Evolutionary conservation across 2,888 invertebrate genomes (phyloP).

Genomic region (Melanostoma scalare): DNA sequence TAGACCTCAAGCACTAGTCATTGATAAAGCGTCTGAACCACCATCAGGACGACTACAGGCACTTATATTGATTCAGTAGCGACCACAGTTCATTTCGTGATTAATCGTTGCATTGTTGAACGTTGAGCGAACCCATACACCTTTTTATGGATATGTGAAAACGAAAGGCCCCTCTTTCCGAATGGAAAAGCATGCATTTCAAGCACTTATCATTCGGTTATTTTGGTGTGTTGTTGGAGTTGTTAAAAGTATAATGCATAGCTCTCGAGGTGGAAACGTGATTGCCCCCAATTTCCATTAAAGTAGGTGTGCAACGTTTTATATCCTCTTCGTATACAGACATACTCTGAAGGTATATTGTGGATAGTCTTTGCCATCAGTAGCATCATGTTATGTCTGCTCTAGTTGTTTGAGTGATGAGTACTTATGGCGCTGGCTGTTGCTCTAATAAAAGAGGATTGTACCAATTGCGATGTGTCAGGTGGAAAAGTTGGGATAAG

Average conservation of each 20-base stretch:
- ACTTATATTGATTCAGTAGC: too few relatives aligned
- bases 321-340: not conserved
- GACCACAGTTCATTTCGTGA: not conserved
- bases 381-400: slow-evolving; percentile 7
- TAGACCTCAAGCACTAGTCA: not conserved
- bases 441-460: not conserved
- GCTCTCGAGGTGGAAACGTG: not conserved
- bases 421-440: slow-evolving; percentile 19
- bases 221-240: too few relatives aligned
- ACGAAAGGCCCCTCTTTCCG: too few relatives aligned
- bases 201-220: not conserved
- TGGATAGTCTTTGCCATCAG: not conserved
- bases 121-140: not conserved
- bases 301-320: slow-evolving; percentile 1
- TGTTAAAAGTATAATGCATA: too few relatives aligned
- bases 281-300: slow-evolving; percentile 22
- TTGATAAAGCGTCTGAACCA: not conserved
- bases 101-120: slow-evolving; percentile 3
- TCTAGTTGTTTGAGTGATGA: slow-evolving; percentile 35
- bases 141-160: too few relatives aligned
- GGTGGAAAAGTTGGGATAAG: slow-evolving; percentile 25
- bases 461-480: slow-evolving; percentile 16
- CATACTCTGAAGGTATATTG: not conserved
- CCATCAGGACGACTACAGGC: too few relatives aligned
- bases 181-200: not conserved